Percentiles rank a stretch among this genome's conserved stretches.
Conservation (phyloP, 23 tunicate species). For the Ascidia mentula region DNA sequence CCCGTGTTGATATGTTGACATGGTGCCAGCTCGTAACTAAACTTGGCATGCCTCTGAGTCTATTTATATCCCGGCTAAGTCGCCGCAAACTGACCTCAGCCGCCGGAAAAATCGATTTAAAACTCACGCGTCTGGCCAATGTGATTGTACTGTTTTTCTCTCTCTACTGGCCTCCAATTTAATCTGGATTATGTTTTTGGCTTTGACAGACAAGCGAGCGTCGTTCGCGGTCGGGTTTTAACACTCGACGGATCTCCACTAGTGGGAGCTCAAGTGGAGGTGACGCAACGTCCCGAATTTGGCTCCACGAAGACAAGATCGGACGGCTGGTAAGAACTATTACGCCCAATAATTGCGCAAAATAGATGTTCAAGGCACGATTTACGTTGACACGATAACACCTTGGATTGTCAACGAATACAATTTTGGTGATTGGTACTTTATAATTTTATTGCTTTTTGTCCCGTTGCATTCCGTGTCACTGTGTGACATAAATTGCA, state of each 20-base stretch:
- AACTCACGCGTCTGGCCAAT: neutral
- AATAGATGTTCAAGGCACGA: no score
- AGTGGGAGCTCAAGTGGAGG: constrained; percentile 61
- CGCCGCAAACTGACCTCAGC: neutral
- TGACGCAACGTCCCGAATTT: constrained; percentile 26
- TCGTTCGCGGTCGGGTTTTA: constrained; percentile 62
- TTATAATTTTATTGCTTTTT: no score
- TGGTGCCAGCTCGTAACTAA: neutral
- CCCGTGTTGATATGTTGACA: constrained; percentile 4
- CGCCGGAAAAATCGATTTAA: neutral
- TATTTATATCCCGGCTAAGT: neutral
- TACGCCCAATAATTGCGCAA: no score
- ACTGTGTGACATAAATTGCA: no score
- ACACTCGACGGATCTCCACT: constrained; percentile 82
- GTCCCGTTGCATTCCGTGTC: no score
- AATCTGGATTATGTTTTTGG: no score
- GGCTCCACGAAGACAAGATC: constrained; percentile 66
- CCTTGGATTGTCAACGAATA: no score
- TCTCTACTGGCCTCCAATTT: no score
- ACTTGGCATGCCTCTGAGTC: neutral
- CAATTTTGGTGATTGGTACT: no score
- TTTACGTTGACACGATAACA: no score
- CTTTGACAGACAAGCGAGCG: constrained; percentile 55
- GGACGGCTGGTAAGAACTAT: constrained; percentile 89
- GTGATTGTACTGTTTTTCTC: no score